Percentiles rank a stretch among this genome's conserved stretches.
These are phyloP conservation scores for Bambusicola thoracicus DNA, from an alignment of 2,113 vertebrate species.

Conservation along the genomic window DNA sequence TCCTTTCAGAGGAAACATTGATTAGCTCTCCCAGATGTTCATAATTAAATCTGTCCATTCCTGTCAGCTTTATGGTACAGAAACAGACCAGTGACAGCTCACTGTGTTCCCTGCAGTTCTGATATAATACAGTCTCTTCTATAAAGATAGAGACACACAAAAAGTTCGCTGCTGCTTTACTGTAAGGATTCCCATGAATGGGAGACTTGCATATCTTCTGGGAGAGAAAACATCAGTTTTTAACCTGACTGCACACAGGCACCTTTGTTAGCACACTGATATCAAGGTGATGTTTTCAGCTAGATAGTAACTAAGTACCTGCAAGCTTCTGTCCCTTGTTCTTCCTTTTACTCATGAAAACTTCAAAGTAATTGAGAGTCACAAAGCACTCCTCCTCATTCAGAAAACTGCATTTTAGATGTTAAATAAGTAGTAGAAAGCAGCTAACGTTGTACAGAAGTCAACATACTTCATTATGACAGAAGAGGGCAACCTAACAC, in stretches of 20 bases:
- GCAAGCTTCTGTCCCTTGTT: neutral
- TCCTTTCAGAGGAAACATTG: neutral
- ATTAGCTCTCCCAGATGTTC: neutral
- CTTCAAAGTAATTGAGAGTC: neutral
- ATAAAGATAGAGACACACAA: neutral
- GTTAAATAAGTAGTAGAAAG: neutral
- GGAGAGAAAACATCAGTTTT: neutral
- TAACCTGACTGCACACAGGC: neutral
- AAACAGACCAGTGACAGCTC: neutral
- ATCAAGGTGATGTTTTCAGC: neutral
- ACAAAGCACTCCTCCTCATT: neutral
- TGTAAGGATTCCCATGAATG: neutral
- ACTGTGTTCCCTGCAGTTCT: neutral
- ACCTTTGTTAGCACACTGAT: neutral
- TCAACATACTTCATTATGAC: constrained; percentile 12
- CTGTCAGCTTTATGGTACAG: neutral
- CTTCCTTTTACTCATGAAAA: neutral
- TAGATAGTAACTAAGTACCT: neutral
- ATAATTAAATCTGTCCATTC: neutral
- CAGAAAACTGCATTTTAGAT: neutral
- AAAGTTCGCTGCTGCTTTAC: neutral
- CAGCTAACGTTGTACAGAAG: neutral
- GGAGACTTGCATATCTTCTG: neutral
- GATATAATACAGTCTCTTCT: neutral
- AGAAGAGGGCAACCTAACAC: constrained; percentile 66